Percentiles rank a stretch among this genome's conserved stretches.
Conservation (phyloP, 2,888 invertebrate genomes). For the Phalangium opilio region DNA sequence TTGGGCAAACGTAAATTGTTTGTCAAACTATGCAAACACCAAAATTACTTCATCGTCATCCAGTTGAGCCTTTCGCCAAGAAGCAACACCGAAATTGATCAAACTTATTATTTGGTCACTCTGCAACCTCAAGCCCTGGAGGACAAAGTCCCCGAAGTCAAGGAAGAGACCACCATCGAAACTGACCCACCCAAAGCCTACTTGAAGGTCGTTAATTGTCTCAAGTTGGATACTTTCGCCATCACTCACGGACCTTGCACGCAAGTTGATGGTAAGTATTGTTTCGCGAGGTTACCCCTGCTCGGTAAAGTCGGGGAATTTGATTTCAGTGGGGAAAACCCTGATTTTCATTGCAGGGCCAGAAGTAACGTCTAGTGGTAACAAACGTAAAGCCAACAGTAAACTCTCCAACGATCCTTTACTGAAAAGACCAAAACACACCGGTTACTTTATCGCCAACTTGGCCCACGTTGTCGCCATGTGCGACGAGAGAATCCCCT, state of each 20-base stretch:
- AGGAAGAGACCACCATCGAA: slow-evolving; percentile 41
- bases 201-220: slow-evolving; percentile 56
- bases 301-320: too few species aligned
- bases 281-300: too few species aligned
- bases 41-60: slow-evolving; percentile 28
- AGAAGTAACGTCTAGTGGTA: too few species aligned
- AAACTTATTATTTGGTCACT: slow-evolving; percentile 55
- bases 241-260: slow-evolving; percentile 87
- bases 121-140: slow-evolving; percentile 40
- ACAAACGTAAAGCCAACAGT: too few species aligned
- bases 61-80: not conserved
- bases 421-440: slow-evolving; percentile 43
- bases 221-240: slow-evolving; percentile 81
- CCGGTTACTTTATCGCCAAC: slow-evolving; percentile 86
- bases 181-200: slow-evolving; percentile 50
- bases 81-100: slow-evolving; percentile 44
- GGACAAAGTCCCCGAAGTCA: slow-evolving; percentile 28
- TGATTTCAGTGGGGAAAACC: too few species aligned
- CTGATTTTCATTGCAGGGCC: too few species aligned
- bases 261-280: slow-evolving; percentile 49
- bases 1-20: slow-evolving; percentile 25
- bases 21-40: slow-evolving; percentile 29
- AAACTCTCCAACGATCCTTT: not conserved
- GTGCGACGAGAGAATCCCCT: slow-evolving; percentile 86
- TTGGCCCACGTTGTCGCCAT: slow-evolving; percentile 92